These are phyloP conservation scores for Diacarnus erythraeanus DNA, from an alignment of 37 sponge, comb jelly and placozoan genomes.

Conservation along the genomic window DNA sequence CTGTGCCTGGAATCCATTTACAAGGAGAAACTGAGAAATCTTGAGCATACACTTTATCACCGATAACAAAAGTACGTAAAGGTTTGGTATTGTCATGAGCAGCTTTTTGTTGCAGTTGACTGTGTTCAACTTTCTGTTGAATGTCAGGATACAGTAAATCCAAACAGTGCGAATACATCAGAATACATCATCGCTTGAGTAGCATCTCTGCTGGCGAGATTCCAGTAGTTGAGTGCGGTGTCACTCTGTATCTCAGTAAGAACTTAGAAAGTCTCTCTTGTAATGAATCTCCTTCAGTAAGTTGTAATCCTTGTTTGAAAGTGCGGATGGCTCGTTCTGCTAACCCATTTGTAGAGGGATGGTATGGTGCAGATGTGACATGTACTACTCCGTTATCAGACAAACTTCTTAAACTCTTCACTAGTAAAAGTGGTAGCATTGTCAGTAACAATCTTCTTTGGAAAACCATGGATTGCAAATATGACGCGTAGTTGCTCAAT, in stretches of 20 bases:
- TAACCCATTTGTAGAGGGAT: too few species aligned
- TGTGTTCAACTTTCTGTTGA: constrained; percentile 11
- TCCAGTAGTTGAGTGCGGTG: constrained; percentile 37
- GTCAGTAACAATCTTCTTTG: too few species aligned
- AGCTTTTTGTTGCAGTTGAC: constrained; percentile 12
- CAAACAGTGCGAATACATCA: too few species aligned
- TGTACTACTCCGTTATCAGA: constrained; percentile 30
- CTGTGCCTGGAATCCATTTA: constrained; percentile 20
- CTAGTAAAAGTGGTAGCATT: constrained; percentile 46
- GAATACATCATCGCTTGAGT: too few species aligned
- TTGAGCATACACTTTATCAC: constrained; percentile 36
- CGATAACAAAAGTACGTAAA: constrained; percentile 5
- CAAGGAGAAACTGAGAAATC: constrained; percentile 1
- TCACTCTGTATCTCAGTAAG: too few species aligned
- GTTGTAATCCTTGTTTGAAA: too few species aligned
- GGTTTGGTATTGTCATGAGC: constrained; percentile 1
- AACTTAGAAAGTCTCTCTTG: too few species aligned
- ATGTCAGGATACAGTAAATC: constrained; percentile 25
- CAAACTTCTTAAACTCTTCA: constrained; percentile 35
- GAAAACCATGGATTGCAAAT: constrained; percentile 34
- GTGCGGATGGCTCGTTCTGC: too few species aligned
- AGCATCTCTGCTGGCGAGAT: constrained; percentile 29
- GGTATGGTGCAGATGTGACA: too few species aligned
- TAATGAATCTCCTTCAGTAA: too few species aligned
- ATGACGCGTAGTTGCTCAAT: constrained; percentile 14